A percentile compares a stretch with the other conserved stretches of the same genome.
These are phyloP conservation scores for Magallana ariakensis DNA, from an alignment of 1,140 invertebrate genomes.

Conservation along the genomic window DNA sequence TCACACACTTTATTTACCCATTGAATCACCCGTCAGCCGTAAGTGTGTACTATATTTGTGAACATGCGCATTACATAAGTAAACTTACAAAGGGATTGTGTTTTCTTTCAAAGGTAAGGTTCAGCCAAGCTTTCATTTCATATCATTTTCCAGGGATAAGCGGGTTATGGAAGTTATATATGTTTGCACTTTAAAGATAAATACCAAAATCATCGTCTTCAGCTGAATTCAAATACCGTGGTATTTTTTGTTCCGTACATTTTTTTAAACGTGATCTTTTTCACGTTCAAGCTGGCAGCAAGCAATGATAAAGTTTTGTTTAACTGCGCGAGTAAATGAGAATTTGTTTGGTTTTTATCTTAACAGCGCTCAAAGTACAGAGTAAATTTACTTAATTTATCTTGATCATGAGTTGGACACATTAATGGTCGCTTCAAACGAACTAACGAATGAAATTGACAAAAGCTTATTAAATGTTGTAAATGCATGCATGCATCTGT, in stretches of 20 bases:
- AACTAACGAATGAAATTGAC: not conserved
- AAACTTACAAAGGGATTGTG: not conserved
- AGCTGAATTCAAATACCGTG: too few relatives aligned
- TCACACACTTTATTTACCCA: conserved; percentile 1
- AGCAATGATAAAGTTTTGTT: too few relatives aligned
- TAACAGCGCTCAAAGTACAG: not conserved
- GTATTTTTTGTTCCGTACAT: too few relatives aligned
- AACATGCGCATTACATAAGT: not conserved
- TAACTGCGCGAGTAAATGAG: too few relatives aligned
- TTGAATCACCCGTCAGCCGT: not conserved
- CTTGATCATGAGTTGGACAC: not conserved
- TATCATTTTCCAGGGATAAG: too few relatives aligned
- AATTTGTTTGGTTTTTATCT: not conserved
- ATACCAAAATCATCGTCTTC: too few relatives aligned
- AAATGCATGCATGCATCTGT: too few relatives aligned
- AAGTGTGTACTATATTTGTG: not conserved
- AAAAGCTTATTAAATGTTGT: too few relatives aligned
- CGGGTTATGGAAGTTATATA: too few relatives aligned
- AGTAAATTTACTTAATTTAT: not conserved
- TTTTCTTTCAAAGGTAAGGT: not conserved
- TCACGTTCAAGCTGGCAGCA: too few relatives aligned
- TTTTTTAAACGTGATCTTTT: too few relatives aligned
- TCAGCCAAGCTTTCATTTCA: not conserved
- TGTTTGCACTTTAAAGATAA: too few relatives aligned
- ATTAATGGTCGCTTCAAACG: not conserved